A percentile compares a stretch with the other conserved stretches of the same genome.
These are phyloP conservation scores for Nematolebias whitei DNA, from an alignment of 2,113 vertebrate genomes.

Conservation along the genomic window DNA sequence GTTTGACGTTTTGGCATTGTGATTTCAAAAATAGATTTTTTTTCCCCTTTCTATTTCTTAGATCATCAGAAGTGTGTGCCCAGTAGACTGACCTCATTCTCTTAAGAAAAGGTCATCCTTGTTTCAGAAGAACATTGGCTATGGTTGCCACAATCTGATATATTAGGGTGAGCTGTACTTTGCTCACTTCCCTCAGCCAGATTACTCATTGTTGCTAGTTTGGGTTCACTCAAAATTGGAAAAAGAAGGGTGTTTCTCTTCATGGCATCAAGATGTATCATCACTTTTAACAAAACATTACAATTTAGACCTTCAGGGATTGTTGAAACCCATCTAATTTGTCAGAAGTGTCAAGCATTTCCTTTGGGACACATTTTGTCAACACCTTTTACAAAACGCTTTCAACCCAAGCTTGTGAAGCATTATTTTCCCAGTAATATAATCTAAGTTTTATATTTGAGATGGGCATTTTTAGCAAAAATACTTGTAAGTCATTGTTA, in stretches of 20 bases:
- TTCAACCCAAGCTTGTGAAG: too few species aligned
- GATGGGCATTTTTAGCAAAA: too few species aligned
- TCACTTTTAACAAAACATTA: too few species aligned
- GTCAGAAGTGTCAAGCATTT: too few species aligned
- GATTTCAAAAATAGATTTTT: constrained; percentile 65
- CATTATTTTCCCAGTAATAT: too few species aligned
- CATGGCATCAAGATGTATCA: constrained; percentile 1
- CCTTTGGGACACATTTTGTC: too few species aligned
- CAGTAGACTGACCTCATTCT: constrained; percentile 24
- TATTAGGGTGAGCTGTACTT: constrained; percentile 14
- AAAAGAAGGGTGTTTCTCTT: background rate
- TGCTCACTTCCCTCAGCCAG: constrained; percentile 28
- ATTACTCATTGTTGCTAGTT: constrained; percentile 43
- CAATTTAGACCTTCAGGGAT: too few species aligned
- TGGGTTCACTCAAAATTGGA: background rate
- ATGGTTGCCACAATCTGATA: background rate
- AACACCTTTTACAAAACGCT: too few species aligned
- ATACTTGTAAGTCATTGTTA: too few species aligned
- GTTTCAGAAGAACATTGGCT: constrained; percentile 5
- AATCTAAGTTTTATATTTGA: too few species aligned
- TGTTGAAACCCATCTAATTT: too few species aligned
- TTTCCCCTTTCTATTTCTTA: constrained; percentile 3
- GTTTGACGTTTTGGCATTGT: constrained; percentile 60
- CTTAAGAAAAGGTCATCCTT: constrained; percentile 12
- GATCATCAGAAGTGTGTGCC: constrained; percentile 17